Conservation (phyloP, 1,140 invertebrate genomes). For the Luehdorfia chinensis region DNA sequence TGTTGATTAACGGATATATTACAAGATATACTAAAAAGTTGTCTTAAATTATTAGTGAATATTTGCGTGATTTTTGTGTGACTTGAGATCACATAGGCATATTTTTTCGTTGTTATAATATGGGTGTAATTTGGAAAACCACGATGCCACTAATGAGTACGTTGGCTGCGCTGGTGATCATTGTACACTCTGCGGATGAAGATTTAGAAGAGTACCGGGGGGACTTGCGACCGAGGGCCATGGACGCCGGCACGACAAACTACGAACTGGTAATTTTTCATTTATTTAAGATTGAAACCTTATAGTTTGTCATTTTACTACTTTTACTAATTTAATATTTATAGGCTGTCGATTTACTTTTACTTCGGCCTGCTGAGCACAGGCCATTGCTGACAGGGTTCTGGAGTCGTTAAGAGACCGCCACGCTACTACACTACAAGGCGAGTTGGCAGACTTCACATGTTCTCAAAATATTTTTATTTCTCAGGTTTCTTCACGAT, state of each 20-base stretch:
- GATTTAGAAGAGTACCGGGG: slow-evolving; percentile 41
- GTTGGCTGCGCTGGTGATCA: slow-evolving; percentile 65
- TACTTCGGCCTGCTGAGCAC: no score
- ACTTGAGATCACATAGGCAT: slow-evolving; percentile 23
- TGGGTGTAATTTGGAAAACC: slow-evolving; percentile 51
- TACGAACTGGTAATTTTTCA: slow-evolving; percentile 46
- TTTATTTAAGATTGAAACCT: not conserved
- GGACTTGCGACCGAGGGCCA: slow-evolving; percentile 36
- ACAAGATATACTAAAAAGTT: not conserved
- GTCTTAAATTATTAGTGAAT: not conserved
- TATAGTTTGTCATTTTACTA: no score
- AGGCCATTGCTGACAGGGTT: no score
- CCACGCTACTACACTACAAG: no score
- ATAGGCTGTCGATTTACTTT: no score
- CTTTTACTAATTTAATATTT: not conserved
- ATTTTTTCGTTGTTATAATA: slow-evolving; percentile 47
- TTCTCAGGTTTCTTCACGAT: no score
- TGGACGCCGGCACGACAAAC: slow-evolving; percentile 37
- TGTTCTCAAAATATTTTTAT: no score
- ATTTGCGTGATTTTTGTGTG: slow-evolving; percentile 26
- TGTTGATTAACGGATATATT: slow-evolving; percentile 15
- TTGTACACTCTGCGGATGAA: slow-evolving; percentile 62
- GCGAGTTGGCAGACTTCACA: no score
- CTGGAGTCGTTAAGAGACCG: no score
- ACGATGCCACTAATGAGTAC: slow-evolving; percentile 62